Base-by-base conservation (phyloP, 2,113 vertebrate genomes). In the Bufo bufo region DNA sequence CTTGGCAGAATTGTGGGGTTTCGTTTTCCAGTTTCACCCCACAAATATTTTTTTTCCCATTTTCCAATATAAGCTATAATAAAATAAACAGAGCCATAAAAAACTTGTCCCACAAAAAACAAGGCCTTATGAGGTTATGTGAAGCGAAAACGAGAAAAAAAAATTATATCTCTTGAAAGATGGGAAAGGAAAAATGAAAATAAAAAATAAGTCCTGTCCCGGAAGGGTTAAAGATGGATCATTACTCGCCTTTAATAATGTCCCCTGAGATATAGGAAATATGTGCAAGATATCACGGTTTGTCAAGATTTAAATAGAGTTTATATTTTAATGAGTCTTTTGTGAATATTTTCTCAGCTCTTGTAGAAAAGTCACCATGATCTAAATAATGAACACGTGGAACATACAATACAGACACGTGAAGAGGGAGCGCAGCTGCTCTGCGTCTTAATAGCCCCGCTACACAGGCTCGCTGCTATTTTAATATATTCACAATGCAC, bases 311-410 rank as follows among this genome's bases (percentile, higher is more conserved):
- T 81, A 81, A 81, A 61, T 14, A 58, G 1, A 59, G 78, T 61
- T 17, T 81, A 81, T 8, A 45, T 61, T 61, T 61, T 81, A 81
- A 81, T 81, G 78, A 81, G 56, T 45, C 78, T 45, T 59, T 56
- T 59, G 78, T 61, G 50, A 43, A 17, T 81, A 45, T 81, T 19
- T 75, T 19, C 72, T 75, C 11, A 20, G 45, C 14, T 75, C 47
- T 20, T 75, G 45, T 49, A 20, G 43, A 9, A 19, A 12, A 33
- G 23, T 12, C 66, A 74, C 49, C 45, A 19, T 43, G 6, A 19
- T 54, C 78, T 59, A 45, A 81, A 81, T 59, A 81, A 81, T 81
- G 59, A 81, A 58, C 6, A 10, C 20, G 3, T 20, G 74, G 4
- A 23, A 56, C 16, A 8, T 14, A 14, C 11, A 79, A 79, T 17